Base-by-base conservation (phyloP, 2,888 invertebrate genomes). In the Lypha dubia region DNA sequence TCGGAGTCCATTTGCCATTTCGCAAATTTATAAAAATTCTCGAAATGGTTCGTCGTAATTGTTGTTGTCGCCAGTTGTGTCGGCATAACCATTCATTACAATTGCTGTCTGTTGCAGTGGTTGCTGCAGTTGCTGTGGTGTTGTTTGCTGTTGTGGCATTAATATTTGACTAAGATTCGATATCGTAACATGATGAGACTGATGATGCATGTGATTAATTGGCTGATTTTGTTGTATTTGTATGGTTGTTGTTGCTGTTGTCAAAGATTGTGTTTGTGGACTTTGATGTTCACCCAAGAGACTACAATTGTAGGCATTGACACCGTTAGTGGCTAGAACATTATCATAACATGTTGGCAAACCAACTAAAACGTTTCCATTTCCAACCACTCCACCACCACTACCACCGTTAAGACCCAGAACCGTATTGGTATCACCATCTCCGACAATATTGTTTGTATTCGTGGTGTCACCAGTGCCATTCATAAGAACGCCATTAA, bases 11-110 rank as follows among this genome's bases (percentile, higher is more conserved):
- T 44, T 46, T 13, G 32, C 22, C 8, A 22, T 49, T 77, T 68
- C 20, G 20, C 15, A 41, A 49, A 56, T 85, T 91, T 92, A 92
- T 76, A 92, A 88, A 86, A 92, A 92, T 86, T 92, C 92, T 86
- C 92, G 89, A 87, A 92, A 92, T 11, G 92, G 92, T 83, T 92
- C 92, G 80, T 92, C 91, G 79, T 89, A 92, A 85, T 89, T 91
- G 84, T 90, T 91, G 41, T 91, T 92, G 84, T 90, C 90, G 74
- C 89, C 90, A 87, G 90, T 90, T 3, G 89, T 79, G 79, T 92
- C 90, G 65, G 77, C 87, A 28, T 85, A 87, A 75, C 86, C 87
- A 73, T 87, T 89, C 83, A 87, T 86, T 79, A 87, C 84, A 76
- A 67, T 80, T 76, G 87, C 84, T 35, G 88, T 86, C 62, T 87